These are phyloP conservation scores for Trididemnum clinides DNA, from an alignment of 23 tunicate species.

Conservation along the genomic window DNA sequence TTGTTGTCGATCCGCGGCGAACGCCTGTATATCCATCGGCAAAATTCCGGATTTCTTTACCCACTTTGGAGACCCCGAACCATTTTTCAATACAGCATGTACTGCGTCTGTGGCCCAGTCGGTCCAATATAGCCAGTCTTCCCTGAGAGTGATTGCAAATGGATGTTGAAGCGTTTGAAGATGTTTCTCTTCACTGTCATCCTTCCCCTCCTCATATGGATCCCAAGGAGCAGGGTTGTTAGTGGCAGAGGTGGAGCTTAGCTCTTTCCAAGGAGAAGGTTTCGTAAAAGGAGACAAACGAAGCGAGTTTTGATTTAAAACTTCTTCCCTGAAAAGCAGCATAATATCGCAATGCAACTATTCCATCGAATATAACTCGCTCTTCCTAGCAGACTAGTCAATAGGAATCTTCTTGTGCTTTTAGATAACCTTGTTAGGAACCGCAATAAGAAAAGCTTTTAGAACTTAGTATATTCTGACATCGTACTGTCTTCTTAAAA, in stretches of 20 bases:
- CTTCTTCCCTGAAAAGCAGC: constrained; percentile 58
- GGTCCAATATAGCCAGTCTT: constrained; percentile 83
- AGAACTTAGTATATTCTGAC: too few relatives aligned
- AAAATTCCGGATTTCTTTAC: constrained; percentile 38
- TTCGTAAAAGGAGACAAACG: not conserved
- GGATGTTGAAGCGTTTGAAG: constrained; percentile 69
- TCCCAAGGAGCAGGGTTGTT: not conserved
- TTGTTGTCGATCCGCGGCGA: constrained; percentile 60
- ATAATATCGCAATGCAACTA: too few relatives aligned
- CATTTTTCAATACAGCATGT: constrained; percentile 71
- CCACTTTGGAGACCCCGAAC: constrained; percentile 52
- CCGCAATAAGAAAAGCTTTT: too few relatives aligned
- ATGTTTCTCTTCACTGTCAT: not conserved
- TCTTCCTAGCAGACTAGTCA: too few relatives aligned
- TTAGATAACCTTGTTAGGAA: too few relatives aligned
- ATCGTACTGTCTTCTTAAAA: too few relatives aligned
- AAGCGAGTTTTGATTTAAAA: constrained; percentile 33
- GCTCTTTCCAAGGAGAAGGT: not conserved
- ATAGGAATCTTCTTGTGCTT: too few relatives aligned
- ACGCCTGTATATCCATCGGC: constrained; percentile 78
- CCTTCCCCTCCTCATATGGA: not conserved
- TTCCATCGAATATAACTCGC: too few relatives aligned
- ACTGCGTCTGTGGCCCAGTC: constrained; percentile 87
- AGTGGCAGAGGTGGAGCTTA: not conserved
- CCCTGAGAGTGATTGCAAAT: constrained; percentile 71